Evolutionary conservation across 2,888 invertebrate genomes (phyloP).

Genomic region (Phortica okadai): DNA sequence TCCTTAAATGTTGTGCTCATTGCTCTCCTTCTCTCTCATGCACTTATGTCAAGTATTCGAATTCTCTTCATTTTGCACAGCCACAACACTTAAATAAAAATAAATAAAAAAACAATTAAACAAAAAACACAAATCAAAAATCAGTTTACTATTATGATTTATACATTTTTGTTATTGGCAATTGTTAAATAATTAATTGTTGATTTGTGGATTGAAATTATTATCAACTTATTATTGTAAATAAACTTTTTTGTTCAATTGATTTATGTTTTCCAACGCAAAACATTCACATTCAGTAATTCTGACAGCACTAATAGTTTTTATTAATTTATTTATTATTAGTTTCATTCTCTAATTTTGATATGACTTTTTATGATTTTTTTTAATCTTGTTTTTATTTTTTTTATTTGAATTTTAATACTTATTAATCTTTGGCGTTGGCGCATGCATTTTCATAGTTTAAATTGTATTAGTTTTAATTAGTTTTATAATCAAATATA

Average conservation of each 20-base stretch:
- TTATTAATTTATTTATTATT: background rate
- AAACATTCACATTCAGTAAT: constrained; percentile 60
- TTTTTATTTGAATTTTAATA: background rate
- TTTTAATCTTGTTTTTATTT: background rate
- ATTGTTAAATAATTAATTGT: constrained; percentile 26
- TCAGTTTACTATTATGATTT: constrained; percentile 24
- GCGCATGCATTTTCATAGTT: constrained; percentile 37
- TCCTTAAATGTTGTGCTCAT: background rate
- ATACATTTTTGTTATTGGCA: constrained; percentile 27
- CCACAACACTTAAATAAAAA: background rate
- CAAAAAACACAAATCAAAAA: constrained; percentile 38
- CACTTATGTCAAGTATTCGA: background rate
- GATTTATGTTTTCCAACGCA: constrained; percentile 50
- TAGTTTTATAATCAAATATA: background rate
- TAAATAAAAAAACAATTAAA: constrained; percentile 8
- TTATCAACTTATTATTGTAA: constrained; percentile 1
- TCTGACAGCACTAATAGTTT: constrained; percentile 6
- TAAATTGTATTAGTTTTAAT: constrained; percentile 40
- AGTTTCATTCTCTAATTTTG: constrained; percentile 3
- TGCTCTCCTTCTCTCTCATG: background rate
- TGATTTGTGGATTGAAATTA: background rate
- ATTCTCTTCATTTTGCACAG: constrained; percentile 17
- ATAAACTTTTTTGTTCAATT: constrained; percentile 22
- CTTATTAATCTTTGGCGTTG: constrained; percentile 45
- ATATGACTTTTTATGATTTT: background rate